phyloP scores from a whole-genome alignment of 2,888 invertebrate species.

The Pyralis farinalis region DNA sequence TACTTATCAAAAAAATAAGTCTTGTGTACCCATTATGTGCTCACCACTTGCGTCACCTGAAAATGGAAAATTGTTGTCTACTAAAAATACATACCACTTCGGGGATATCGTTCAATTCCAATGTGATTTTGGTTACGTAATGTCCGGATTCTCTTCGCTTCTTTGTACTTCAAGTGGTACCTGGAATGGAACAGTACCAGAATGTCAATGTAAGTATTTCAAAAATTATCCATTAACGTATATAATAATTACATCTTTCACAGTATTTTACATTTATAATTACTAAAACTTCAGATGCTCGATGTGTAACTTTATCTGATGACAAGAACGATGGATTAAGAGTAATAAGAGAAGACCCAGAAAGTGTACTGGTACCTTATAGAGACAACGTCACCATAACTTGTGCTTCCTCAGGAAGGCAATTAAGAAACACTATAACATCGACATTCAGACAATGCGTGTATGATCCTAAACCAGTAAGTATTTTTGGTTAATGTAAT shows the following conservation, averaged over 20 bases:
- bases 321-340: conserved; percentile 93
- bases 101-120: conserved; percentile 95
- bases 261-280: too few species aligned
- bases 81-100: conserved; percentile 91
- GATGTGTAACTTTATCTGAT: conserved; percentile 94
- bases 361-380: conserved; percentile 92
- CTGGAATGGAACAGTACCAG: conserved; percentile 97
- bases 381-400: conserved; percentile 94
- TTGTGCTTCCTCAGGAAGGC: conserved; percentile 89
- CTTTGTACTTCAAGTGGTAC: conserved; percentile 93
- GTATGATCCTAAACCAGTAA: conserved; percentile 93
- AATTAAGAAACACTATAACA: conserved; percentile 89
- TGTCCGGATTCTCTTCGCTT: conserved; percentile 92
- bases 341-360: conserved; percentile 88
- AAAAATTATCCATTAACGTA: too few species aligned
- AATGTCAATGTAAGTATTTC: conserved; percentile 95
- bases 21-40: conserved; percentile 97
- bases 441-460: conserved; percentile 96
- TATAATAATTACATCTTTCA: too few species aligned
- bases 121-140: conserved; percentile 96
- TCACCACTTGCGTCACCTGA: conserved; percentile 88
- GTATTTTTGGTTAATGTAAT: conserved; percentile 13
- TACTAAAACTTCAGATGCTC: conserved; percentile 87
- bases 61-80: conserved; percentile 91
- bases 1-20: conserved; percentile 93